A percentile compares a stretch with the other conserved stretches of the same genome.
phyloP scores from a whole-genome alignment of 2,888 invertebrate species.

The Idaea aversata region DNA sequence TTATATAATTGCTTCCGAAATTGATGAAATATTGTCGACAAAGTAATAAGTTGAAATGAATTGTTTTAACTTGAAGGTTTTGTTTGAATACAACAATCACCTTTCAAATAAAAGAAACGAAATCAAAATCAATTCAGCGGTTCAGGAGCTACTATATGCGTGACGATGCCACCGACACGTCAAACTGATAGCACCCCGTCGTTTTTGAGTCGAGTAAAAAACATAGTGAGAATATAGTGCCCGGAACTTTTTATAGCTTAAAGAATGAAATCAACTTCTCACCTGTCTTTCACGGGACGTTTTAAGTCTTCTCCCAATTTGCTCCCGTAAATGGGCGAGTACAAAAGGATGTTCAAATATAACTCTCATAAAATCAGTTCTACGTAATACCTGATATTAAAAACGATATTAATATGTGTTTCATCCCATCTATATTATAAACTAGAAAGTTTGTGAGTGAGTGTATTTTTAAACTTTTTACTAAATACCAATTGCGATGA shows the following conservation, averaged over 20 bases:
- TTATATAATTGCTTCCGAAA: background rate
- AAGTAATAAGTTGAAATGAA: background rate
- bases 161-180: no score
- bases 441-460: background rate
- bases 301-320: constrained; percentile 47
- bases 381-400: constrained; percentile 50
- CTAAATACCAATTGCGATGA: background rate
- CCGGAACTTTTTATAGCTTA: no score
- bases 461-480: background rate
- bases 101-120: background rate
- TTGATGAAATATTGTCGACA: constrained; percentile 9
- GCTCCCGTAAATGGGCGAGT: constrained; percentile 46
- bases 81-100: background rate
- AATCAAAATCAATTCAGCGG: no score
- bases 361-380: constrained; percentile 68
- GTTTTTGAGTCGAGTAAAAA: no score
- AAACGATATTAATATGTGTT: background rate
- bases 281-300: constrained; percentile 54
- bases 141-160: no score
- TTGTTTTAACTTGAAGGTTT: background rate
- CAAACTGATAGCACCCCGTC: no score
- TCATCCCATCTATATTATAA: background rate
- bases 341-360: constrained; percentile 59
- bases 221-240: no score
- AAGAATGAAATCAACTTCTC: constrained; percentile 13